Percentiles rank a stretch among this genome's conserved stretches.
Evolutionary conservation across 2,888 invertebrate genomes (phyloP).

Genomic region (Amblyjoppa fuscipennis): DNA sequence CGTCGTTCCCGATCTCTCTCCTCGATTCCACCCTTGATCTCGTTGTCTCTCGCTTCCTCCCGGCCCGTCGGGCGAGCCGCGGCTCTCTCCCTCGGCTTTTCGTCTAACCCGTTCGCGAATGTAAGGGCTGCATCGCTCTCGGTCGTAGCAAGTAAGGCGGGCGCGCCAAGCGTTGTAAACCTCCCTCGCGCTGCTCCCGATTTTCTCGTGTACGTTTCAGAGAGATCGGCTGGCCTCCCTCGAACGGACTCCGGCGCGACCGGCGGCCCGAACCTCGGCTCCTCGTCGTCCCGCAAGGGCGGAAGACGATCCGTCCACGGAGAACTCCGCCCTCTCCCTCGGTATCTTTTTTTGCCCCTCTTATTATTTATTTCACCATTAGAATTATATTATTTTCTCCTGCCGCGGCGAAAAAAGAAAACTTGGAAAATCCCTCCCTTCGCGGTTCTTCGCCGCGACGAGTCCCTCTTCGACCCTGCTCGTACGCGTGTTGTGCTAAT

Average conservation of each 20-base stretch:
- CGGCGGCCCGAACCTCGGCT: conserved; percentile 53
- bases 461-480: background rate
- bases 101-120: conserved; percentile 73
- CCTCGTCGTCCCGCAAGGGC: conserved; percentile 44
- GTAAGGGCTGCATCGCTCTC: conserved; percentile 81
- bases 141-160: conserved; percentile 76
- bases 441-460: background rate
- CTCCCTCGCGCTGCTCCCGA: conserved; percentile 63
- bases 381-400: conserved; percentile 83
- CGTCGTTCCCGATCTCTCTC: conserved; percentile 71
- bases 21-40: conserved; percentile 66
- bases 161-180: conserved; percentile 70
- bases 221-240: conserved; percentile 74
- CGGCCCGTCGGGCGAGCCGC: conserved; percentile 29
- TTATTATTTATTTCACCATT: conserved; percentile 78
- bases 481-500: background rate
- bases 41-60: conserved; percentile 58
- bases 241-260: conserved; percentile 47
- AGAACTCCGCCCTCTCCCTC: conserved; percentile 62
- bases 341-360: conserved; percentile 57
- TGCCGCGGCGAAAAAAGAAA: background rate
- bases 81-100: conserved; percentile 58
- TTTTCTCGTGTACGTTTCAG: conserved; percentile 63
- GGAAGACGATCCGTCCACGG: conserved; percentile 62
- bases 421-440: too few species aligned